Evolutionary conservation across 2,113 vertebrate genomes (phyloP).

Genomic region (Sarotherodon lohbergeri): DNA sequence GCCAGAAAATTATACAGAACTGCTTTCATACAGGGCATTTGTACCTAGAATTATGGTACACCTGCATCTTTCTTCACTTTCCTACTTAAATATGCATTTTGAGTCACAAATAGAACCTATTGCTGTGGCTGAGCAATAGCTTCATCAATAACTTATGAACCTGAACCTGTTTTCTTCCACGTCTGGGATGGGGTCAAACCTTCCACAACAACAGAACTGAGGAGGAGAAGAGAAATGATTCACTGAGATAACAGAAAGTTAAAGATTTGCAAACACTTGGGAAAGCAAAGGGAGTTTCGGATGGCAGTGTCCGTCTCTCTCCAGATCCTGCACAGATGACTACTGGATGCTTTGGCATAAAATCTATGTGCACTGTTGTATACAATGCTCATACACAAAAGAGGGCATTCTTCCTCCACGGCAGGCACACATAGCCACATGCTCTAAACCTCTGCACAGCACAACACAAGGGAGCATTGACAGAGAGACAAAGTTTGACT

Average conservation of each 20-base stretch:
- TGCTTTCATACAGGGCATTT: not conserved
- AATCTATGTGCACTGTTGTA: not conserved
- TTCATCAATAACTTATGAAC: slow-evolving; percentile 29
- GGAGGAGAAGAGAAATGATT: not conserved
- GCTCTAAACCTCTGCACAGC: slow-evolving; percentile 32
- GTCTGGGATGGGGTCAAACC: not conserved
- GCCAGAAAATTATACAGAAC: not conserved
- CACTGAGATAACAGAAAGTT: not conserved
- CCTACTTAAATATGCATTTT: not conserved
- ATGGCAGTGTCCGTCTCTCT: not conserved
- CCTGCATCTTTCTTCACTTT: not conserved
- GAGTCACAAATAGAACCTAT: not conserved
- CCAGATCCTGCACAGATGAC: not conserved
- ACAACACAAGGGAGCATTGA: slow-evolving; percentile 45
- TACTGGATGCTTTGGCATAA: not conserved
- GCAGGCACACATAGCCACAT: slow-evolving; percentile 25
- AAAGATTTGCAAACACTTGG: not conserved
- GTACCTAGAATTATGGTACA: not conserved
- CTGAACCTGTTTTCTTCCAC: not conserved
- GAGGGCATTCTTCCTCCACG: slow-evolving; percentile 29
- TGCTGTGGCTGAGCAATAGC: not conserved
- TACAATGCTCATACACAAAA: slow-evolving; percentile 39
- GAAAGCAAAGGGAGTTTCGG: not conserved
- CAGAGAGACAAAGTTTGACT: not conserved
- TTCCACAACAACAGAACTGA: not conserved